Conservation (phyloP, 2,113 vertebrate species). For the Arenaria interpres region DNA sequence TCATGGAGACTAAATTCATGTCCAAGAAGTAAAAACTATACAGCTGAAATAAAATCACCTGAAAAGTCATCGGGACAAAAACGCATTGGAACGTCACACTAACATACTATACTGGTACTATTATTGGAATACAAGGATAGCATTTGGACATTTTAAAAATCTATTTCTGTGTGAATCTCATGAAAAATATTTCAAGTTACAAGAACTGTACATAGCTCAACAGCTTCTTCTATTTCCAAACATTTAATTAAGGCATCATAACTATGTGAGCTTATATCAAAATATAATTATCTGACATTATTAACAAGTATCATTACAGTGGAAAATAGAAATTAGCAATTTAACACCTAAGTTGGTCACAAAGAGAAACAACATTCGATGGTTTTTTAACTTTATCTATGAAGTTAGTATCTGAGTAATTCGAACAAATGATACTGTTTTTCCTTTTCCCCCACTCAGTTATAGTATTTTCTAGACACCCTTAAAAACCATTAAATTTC, state of each 20-base stretch:
- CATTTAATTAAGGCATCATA: constrained; percentile 15
- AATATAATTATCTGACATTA: not conserved
- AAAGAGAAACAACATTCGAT: not conserved
- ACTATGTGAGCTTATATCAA: not conserved
- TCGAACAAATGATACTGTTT: not conserved
- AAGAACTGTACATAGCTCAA: not conserved
- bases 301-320: not conserved
- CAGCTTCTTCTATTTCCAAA: not conserved
- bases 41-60: not conserved
- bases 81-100: not conserved
- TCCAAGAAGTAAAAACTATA: constrained; percentile 21
- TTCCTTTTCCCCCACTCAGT: not conserved
- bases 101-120: not conserved
- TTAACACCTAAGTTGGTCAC: not conserved
- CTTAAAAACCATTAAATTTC: not conserved
- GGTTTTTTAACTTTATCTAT: not conserved
- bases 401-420: not conserved
- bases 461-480: not conserved
- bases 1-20: constrained; percentile 37
- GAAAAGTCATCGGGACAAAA: not conserved
- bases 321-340: not conserved
- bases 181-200: not conserved
- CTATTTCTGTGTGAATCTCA: not conserved
- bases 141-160: not conserved
- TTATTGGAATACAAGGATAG: not conserved